Conservation (phyloP, 2,797 vertebrate species). For the Gallirallus australis region DNA sequence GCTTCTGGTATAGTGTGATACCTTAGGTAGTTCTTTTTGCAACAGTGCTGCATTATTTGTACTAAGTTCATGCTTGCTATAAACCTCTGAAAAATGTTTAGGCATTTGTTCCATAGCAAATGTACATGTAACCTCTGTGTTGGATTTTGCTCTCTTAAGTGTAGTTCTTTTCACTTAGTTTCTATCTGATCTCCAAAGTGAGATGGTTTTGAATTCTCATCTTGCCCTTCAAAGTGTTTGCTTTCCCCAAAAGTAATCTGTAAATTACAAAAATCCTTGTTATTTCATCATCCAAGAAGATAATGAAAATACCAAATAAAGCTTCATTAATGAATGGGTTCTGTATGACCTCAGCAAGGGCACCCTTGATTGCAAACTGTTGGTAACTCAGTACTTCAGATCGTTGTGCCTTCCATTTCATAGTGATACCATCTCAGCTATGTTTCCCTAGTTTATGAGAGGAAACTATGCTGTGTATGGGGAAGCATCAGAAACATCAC, state of each 20-base stretch:
- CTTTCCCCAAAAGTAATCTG: background rate
- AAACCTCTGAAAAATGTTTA: background rate
- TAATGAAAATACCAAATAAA: background rate
- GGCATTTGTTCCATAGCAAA: background rate
- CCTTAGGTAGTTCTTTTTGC: background rate
- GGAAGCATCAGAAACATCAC: background rate
- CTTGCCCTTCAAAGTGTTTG: background rate
- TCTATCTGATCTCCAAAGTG: background rate
- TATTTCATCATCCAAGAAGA: background rate
- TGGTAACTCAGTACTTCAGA: background rate
- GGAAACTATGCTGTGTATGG: background rate
- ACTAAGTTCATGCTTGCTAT: background rate
- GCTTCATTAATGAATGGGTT: background rate
- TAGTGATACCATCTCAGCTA: background rate
- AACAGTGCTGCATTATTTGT: background rate
- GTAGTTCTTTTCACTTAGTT: background rate
- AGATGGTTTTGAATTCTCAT: background rate
- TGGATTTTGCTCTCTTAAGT: background rate
- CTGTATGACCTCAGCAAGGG: background rate
- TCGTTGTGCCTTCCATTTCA: background rate
- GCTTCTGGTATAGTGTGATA: background rate
- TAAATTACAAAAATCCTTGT: background rate
- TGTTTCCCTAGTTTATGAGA: background rate
- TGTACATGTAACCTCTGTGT: background rate
- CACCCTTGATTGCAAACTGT: background rate